Base-by-base conservation (phyloP, 1,140 invertebrate species). In the Sitobion miscanthi region DNA sequence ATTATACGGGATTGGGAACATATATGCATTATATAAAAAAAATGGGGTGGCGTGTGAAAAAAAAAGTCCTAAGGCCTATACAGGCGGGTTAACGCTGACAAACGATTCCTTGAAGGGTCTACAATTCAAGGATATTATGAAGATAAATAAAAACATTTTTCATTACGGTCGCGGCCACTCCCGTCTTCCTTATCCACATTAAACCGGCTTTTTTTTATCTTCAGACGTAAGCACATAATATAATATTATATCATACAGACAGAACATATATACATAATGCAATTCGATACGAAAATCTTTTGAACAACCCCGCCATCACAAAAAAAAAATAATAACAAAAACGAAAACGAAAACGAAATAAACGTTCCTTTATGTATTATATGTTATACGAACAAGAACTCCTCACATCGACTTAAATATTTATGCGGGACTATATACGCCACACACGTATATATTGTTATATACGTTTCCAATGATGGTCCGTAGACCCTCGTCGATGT, bases 131-230 rank as follows among this genome's bases (percentile, higher is more conserved):
- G 14, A 77, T 77, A 77, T n/a, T 17, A 69, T n/a, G 62, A 47
- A 47, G 9, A 77, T 69, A 69, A 62, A 69, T n/a, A 77, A 77
- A 77, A 77, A 77, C n/a, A n/a, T 77, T 77, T 69, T n/a, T 77
- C 62, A 77, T 77, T 77, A 77, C 11, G 5, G 62, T 20, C 62
- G 0, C 62, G 1, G 14, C 62, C 62, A 14, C 62, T 3, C 62
- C 62, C 62, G 14, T 77, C 11, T 69, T 69, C 52, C 52, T 21
- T 17, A 14, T 77, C 14, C 30, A 14, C 17, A 14, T 6, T 14
- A 77, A 77, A 77, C 62, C 62, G 62, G 62, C 62, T 77, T 77
- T 77, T 38, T 23, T 77, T 17, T 14, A 77, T n/a, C 62, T 77
- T 77, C 8, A n/a, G n/a, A 5, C 62, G 30, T n/a, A 77, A 77